Percentiles rank a stretch among this genome's conserved stretches.
phyloP scores from a whole-genome alignment of 1,140 invertebrate genomes.

The Bombus fervidus region DNA sequence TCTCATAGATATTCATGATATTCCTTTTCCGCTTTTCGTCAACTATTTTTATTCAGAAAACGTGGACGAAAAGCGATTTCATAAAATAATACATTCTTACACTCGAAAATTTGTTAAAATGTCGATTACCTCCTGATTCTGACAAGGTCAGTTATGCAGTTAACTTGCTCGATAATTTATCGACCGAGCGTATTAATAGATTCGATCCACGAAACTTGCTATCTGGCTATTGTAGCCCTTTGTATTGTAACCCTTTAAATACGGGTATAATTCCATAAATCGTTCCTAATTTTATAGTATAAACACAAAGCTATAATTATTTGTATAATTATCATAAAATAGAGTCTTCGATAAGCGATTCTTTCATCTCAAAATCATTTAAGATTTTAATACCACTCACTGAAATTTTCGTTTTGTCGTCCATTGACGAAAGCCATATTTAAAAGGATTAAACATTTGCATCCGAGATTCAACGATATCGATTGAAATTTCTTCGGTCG shows the following conservation, averaged over 20 bases:
- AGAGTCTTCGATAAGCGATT: not conserved
- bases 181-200: constrained; percentile 15
- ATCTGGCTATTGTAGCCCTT: too few relatives aligned
- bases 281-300: too few relatives aligned
- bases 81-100: not conserved
- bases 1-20: not conserved
- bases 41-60: not conserved
- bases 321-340: too few relatives aligned
- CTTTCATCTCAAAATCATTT: not conserved
- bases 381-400: too few relatives aligned
- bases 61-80: not conserved
- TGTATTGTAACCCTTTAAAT: not conserved
- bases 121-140: not conserved
- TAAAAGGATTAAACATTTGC: not conserved
- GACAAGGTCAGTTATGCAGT: not conserved
- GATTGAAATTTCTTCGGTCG: not conserved
- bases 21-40: not conserved
- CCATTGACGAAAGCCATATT: not conserved
- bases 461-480: not conserved
- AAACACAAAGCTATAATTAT: too few relatives aligned
- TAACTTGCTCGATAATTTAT: not conserved
- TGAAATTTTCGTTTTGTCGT: not conserved
- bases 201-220: constrained; percentile 10
- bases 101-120: not conserved
- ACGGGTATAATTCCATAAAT: not conserved